Evolutionary conservation across 2,888 invertebrate genomes (phyloP).

Genomic region (Chamaedrilus cognettii): DNA sequence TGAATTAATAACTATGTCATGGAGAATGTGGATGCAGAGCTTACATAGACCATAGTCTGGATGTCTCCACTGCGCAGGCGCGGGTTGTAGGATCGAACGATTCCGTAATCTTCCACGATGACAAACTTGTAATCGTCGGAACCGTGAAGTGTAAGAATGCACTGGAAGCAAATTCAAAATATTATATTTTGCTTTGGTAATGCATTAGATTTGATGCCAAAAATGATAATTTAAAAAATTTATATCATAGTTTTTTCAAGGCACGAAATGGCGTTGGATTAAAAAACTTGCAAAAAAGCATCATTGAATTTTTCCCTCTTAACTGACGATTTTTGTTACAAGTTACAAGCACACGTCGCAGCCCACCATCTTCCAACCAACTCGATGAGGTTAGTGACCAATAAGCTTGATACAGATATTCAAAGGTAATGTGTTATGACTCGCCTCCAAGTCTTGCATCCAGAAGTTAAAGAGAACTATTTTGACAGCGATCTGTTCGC

Average conservation of each 20-base stretch:
- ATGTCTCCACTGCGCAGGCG: conserved; percentile 90
- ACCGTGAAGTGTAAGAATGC: conserved; percentile 78
- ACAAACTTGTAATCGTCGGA: conserved; percentile 75
- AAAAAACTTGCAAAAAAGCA: background rate
- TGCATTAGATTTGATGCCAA: no score
- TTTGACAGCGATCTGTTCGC: conserved; percentile 91
- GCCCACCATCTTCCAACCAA: no score
- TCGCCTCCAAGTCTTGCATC: conserved; percentile 63
- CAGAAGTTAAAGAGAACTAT: conserved; percentile 95
- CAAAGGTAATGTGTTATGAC: no score
- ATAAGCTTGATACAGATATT: no score
- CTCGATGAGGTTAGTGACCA: no score
- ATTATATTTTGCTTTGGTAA: no score
- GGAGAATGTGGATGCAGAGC: no score
- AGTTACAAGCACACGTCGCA: no score
- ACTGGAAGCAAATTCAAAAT: conserved; percentile 42
- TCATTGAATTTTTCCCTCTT: background rate
- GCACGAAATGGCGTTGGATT: no score
- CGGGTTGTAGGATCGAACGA: conserved; percentile 80
- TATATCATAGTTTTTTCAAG: no score
- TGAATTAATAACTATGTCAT: no score
- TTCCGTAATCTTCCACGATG: conserved; percentile 64
- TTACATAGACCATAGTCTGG: conserved; percentile 82
- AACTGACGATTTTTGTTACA: background rate
- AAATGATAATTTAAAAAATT: no score